phyloP scores from a whole-genome alignment of 2,113 vertebrate genomes.

The Calidris pygmaea region DNA sequence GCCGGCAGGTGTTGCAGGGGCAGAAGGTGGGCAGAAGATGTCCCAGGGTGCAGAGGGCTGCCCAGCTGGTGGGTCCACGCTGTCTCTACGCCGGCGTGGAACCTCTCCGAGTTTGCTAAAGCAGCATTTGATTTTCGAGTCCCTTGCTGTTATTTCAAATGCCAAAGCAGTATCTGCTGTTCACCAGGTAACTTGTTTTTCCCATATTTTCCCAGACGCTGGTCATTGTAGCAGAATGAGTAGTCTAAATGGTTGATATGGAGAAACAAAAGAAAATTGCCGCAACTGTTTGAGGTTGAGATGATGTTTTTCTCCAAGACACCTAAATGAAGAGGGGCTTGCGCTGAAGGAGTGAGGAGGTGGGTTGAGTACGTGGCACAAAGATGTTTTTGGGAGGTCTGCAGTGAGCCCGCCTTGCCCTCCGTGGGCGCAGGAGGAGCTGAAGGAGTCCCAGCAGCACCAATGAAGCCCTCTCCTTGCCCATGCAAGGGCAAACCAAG shows the following conservation, averaged over 20 bases:
- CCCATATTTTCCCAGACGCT: neutral
- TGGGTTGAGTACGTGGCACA: neutral
- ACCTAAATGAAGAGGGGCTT: neutral
- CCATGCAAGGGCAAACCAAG: neutral
- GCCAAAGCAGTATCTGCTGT: neutral
- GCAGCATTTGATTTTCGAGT: accelerated
- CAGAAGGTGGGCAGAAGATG: neutral
- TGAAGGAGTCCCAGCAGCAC: neutral
- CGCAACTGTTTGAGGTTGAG: neutral
- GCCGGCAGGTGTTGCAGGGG: neutral
- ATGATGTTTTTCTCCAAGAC: neutral
- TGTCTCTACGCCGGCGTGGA: accelerated
- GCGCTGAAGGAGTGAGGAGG: neutral
- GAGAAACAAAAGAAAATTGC: neutral
- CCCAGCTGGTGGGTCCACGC: accelerated
- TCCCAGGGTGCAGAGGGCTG: neutral
- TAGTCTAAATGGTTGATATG: neutral
- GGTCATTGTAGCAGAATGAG: neutral
- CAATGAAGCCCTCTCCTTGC: neutral
- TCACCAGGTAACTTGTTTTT: neutral
- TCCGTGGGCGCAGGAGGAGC: too few relatives aligned
- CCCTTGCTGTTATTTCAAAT: neutral
- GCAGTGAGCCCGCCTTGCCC: neutral
- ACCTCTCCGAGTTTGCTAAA: neutral
- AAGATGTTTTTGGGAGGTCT: neutral